Base-by-base conservation (phyloP, 2,888 invertebrate species). In the Microctonus brassicae region DNA sequence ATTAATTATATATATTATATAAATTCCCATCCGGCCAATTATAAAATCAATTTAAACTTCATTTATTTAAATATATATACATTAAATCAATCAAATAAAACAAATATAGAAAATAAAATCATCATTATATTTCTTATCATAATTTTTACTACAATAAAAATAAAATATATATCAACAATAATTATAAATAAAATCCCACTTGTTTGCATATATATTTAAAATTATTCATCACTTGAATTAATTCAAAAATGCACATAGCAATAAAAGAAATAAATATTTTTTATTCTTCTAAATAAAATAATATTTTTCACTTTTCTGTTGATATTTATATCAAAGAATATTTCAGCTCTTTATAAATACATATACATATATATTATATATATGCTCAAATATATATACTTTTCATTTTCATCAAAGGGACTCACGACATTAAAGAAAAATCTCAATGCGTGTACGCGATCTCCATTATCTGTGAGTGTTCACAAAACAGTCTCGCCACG, bases 281-380 rank as follows among this genome's bases (percentile, higher is more conserved):
- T n/a, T n/a, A n/a, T n/a, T n/a, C n/a, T n/a, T n/a, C n/a, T n/a
- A n/a, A n/a, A n/a, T n/a, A n/a, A n/a, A n/a, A n/a, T n/a, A n/a
- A n/a, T n/a, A n/a, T n/a, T n/a, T n/a, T n/a, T n/a, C n/a, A n/a
- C n/a, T n/a, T n/a, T n/a, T n/a, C n/a, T n/a, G n/a, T n/a, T n/a
- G n/a, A n/a, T n/a, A n/a, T n/a, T n/a, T n/a, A n/a, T n/a, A n/a
- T n/a, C n/a, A n/a, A n/a, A n/a, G n/a, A n/a, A n/a, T n/a, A n/a
- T n/a, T n/a, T n/a, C n/a, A n/a, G n/a, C n/a, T n/a, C 76, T 75
- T 76, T 76, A 74, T 76, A 65, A 69, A 61, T 34, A 66, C 17
- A 20, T 70, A 75, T 77, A n/a, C 77, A 77, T 76, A 77, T 74
- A 52, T 62, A 74, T 70, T 73, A 72, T 67, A 60, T 64, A 73